phyloP scores from a whole-genome alignment of 1,140 invertebrate species.

The Sipha flava region DNA sequence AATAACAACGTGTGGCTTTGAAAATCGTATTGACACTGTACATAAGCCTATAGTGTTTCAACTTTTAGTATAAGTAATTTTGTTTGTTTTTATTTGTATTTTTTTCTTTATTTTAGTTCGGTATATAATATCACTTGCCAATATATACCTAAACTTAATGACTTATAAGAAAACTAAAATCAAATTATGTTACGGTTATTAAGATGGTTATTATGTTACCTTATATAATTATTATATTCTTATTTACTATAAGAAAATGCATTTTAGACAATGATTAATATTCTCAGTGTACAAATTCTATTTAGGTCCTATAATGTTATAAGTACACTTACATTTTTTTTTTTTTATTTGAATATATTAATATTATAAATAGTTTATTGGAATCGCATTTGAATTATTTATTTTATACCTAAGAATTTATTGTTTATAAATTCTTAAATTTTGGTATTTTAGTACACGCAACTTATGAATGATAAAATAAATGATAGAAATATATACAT shows the following conservation, averaged over 20 bases:
- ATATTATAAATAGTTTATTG: background rate
- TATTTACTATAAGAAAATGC: background rate
- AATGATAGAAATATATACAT: too few species aligned
- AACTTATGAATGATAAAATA: too few species aligned
- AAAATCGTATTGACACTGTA: background rate
- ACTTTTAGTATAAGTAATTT: background rate
- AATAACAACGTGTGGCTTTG: background rate
- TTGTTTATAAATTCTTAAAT: too few species aligned
- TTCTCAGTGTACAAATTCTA: background rate
- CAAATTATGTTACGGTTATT: background rate
- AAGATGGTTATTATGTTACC: slow-evolving; percentile 8
- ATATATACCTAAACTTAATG: background rate
- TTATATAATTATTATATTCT: background rate
- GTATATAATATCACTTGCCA: background rate
- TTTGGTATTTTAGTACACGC: too few species aligned
- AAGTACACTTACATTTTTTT: background rate
- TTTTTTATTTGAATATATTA: background rate
- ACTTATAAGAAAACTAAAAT: background rate
- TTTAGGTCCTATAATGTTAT: background rate
- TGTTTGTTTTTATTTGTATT: background rate
- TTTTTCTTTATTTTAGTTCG: background rate
- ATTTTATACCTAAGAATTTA: too few species aligned
- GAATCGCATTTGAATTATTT: background rate
- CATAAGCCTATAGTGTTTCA: background rate
- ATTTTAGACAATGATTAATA: slow-evolving; percentile 3